Conservation (phyloP, 2,113 vertebrate genomes). For the Seriola dumerili region DNA sequence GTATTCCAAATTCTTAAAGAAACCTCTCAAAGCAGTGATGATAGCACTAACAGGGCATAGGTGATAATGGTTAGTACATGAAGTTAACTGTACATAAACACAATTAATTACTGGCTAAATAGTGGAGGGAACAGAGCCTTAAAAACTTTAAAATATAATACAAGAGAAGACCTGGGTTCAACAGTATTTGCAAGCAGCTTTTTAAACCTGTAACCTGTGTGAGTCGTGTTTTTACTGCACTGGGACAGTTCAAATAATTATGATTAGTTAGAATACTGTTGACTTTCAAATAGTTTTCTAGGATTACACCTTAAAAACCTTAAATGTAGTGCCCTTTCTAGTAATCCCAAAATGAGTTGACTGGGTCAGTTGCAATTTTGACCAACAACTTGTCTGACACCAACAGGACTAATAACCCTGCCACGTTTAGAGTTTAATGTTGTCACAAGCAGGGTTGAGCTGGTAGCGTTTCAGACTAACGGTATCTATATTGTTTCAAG, state of each 20-base stretch:
- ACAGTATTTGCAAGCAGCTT: slow-evolving; percentile 31
- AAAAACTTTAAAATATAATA: slow-evolving; percentile 31
- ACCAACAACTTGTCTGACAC: neutral
- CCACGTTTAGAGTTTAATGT: neutral
- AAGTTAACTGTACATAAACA: slow-evolving; percentile 44
- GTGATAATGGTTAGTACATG: slow-evolving; percentile 19
- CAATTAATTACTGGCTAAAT: slow-evolving; percentile 22
- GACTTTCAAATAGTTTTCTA: neutral
- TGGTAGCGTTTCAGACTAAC: neutral
- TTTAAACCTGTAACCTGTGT: neutral
- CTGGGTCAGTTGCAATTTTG: neutral
- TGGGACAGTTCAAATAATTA: slow-evolving; percentile 19
- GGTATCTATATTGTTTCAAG: slow-evolving; percentile 53
- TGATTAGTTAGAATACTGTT: neutral
- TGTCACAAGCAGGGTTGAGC: neutral
- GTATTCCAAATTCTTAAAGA: neutral
- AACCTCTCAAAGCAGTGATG: slow-evolving; percentile 1
- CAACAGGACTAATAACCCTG: neutral
- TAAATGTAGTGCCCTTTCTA: neutral
- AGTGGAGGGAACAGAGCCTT: neutral
- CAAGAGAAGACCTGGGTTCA: slow-evolving; percentile 28
- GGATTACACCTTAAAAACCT: neutral
- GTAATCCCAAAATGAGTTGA: neutral
- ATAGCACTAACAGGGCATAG: slow-evolving; percentile 6
- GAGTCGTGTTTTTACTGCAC: neutral